Evolutionary conservation across 2,797 vertebrate species (phyloP).

Genomic region (Bryconaethiops microstoma): DNA sequence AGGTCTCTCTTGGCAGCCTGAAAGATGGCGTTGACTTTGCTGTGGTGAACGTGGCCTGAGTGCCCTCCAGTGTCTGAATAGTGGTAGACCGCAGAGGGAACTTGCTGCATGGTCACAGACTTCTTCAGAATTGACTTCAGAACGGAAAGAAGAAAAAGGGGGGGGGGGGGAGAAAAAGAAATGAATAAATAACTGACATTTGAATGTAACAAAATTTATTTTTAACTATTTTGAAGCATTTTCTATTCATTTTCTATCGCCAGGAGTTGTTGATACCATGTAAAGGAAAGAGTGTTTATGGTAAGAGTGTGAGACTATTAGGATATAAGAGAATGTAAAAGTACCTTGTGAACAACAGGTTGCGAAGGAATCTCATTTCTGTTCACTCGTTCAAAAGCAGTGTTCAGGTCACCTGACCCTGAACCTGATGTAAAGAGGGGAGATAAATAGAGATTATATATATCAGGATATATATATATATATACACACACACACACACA

Average conservation of each 20-base stretch:
- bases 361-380: conserved; percentile 60
- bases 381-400: conserved; percentile 71
- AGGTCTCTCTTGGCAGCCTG: conserved; percentile 92
- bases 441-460: too few species aligned
- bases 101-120: conserved; percentile 83
- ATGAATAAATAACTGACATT: too few species aligned
- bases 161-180: background rate
- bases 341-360: conserved; percentile 49
- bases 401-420: conserved; percentile 72
- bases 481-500: too few species aligned
- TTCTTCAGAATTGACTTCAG: conserved; percentile 84
- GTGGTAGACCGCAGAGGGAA: conserved; percentile 83
- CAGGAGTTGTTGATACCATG: conserved; percentile 64
- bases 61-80: conserved; percentile 76
- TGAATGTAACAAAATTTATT: too few species aligned
- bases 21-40: conserved; percentile 79
- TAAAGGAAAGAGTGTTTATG: too few species aligned
- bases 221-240: too few species aligned
- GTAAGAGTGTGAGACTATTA: background rate
- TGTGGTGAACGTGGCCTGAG: conserved; percentile 75
- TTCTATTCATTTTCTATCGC: conserved; percentile 86
- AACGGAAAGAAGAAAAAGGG: conserved; percentile 68
- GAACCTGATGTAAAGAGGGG: conserved; percentile 54
- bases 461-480: too few species aligned
- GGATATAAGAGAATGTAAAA: too few species aligned